phyloP scores from a whole-genome alignment of 2,797 vertebrate genomes.

The Micrastur ruficollis region DNA sequence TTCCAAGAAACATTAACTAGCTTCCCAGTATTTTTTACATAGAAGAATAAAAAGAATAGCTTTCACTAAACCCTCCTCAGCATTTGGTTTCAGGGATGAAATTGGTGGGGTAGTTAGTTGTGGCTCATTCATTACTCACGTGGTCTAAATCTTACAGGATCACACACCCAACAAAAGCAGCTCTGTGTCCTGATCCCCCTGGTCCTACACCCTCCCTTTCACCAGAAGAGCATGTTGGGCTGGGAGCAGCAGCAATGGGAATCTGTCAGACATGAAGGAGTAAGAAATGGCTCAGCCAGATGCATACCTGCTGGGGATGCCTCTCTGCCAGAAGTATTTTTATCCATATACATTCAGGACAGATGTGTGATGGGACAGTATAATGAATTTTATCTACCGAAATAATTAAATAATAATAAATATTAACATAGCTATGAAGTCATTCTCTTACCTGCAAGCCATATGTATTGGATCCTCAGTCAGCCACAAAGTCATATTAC shows the following conservation, averaged over 20 bases:
- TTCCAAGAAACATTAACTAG: not conserved
- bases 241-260: not conserved
- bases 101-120: not conserved
- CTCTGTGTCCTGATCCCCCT: not conserved
- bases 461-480: not conserved
- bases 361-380: not conserved
- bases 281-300: not conserved
- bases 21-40: not conserved
- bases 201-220: not conserved
- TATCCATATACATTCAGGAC: not conserved
- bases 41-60: not conserved
- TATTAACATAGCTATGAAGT: not conserved
- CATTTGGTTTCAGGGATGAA: not conserved
- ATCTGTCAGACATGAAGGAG: not conserved
- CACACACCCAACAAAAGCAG: not conserved
- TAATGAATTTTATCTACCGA: not conserved
- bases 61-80: not conserved
- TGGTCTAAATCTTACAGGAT: not conserved
- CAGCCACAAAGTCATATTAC: not conserved
- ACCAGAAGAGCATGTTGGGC: not conserved
- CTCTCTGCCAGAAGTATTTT: not conserved
- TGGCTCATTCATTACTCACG: not conserved
- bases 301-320: not conserved
- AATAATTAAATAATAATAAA: not conserved
- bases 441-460: not conserved